Percentiles rank a stretch among this genome's conserved stretches.
Conservation (phyloP, 2,888 invertebrate genomes). For the Sinohyriopsis cumingii region DNA sequence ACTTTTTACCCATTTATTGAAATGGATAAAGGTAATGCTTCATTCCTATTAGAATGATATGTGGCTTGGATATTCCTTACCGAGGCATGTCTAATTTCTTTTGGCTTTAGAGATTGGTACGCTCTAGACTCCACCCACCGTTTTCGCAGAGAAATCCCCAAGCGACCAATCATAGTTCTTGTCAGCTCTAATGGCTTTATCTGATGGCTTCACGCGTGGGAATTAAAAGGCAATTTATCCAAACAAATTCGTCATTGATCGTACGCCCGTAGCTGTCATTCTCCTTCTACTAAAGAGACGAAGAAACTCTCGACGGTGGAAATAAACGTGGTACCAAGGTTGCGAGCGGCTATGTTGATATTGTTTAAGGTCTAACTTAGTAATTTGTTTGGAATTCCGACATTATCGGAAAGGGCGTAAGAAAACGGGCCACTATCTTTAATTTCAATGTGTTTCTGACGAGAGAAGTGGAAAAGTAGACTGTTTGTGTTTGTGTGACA, state of each 20-base stretch:
- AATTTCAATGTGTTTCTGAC: slow-evolving; percentile 24
- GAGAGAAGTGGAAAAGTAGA: slow-evolving; percentile 22
- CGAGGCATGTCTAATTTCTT: too few relatives aligned
- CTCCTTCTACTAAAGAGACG: slow-evolving; percentile 30
- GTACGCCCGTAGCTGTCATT: slow-evolving; percentile 29
- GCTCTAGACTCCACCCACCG: too few relatives aligned
- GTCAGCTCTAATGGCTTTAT: slow-evolving; percentile 38
- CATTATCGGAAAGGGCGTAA: slow-evolving; percentile 30
- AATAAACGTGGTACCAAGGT: too few relatives aligned
- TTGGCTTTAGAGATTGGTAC: too few relatives aligned
- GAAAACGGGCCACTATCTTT: background rate
- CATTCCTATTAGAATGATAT: too few relatives aligned
- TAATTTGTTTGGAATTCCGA: slow-evolving; percentile 18
- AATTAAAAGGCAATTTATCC: slow-evolving; percentile 43
- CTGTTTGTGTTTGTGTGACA: slow-evolving; percentile 5
- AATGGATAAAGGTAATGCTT: too few relatives aligned
- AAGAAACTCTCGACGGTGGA: slow-evolving; percentile 22
- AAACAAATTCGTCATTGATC: slow-evolving; percentile 40
- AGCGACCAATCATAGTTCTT: slow-evolving; percentile 27
- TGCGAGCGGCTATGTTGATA: too few relatives aligned
- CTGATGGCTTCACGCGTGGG: slow-evolving; percentile 36
- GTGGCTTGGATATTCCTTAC: too few relatives aligned
- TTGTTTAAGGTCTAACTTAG: background rate
- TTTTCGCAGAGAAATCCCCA: slow-evolving; percentile 20
- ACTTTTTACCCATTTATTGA: too few relatives aligned